Base-by-base conservation (phyloP, 2,113 vertebrate genomes). In the Pelecanus crispus region DNA sequence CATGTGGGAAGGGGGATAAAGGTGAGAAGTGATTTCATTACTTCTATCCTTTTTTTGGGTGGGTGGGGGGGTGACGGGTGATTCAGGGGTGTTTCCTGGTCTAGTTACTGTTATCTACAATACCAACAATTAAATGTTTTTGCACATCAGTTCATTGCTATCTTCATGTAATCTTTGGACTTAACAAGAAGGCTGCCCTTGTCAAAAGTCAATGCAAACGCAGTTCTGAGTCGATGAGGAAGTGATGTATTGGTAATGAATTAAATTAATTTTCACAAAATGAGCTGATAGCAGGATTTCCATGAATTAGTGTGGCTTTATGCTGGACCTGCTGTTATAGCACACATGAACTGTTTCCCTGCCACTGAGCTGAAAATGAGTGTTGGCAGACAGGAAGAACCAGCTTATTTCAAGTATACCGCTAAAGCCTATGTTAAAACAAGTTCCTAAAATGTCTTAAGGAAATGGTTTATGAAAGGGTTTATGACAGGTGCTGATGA, bases 351-450 rank as follows among this genome's bases (percentile, higher is more conserved):
- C 16, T 4, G 59, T 21, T 68, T 71, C 90, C 92, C 72, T 55
- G 72, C 86, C 20, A 25, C 93, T 91, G 94, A 94, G 90, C 55
- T 89, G 90, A 83, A 90, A 96, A 90, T 81, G 95, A 78, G 34
- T 78, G 29, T 63, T 93, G 93, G 83, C 88, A 93, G 73, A 50
- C 42, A 82, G 31, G 45, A 73, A 31, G 52, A 71, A 22, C 56
- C 40, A 9, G 53, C 73, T 88, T 40, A 32, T 52, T 90, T 83
- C 20, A 63, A 77, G 47, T 52, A 16, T n/a, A 44, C 38, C 53
- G 3, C 61, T 56, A 88, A 92, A 82, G 34, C 13, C 31, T 68
- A 34, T 7, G 31, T 67, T 82, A 58, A 91, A 95, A 80, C 73
- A 32, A 34, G 34, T 56, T 63, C 73, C 75, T 52, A 72, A 86